Conservation (phyloP, 2,113 vertebrate species). For the Triplophysa tibetana region DNA sequence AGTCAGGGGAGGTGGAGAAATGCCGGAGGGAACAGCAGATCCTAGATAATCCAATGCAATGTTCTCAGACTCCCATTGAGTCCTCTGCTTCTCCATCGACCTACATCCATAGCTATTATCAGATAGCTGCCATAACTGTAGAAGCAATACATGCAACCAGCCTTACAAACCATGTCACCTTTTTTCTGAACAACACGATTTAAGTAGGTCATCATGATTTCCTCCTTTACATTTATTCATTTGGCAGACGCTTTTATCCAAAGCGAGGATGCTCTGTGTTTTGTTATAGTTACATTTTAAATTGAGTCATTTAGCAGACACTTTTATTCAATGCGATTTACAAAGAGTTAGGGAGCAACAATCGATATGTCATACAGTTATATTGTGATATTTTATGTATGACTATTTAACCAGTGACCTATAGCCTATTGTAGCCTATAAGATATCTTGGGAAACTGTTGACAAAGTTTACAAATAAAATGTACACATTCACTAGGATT, state of each 20-base stretch:
- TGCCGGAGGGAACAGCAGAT: constrained; percentile 52
- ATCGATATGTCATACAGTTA: too few relatives aligned
- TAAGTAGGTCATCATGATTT: background rate
- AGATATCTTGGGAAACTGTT: too few relatives aligned
- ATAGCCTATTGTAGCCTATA: too few relatives aligned
- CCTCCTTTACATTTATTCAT: background rate
- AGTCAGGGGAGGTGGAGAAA: constrained; percentile 43
- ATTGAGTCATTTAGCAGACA: too few relatives aligned
- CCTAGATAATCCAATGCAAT: constrained; percentile 56
- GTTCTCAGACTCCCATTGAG: constrained; percentile 43
- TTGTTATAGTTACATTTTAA: too few relatives aligned
- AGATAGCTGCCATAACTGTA: constrained; percentile 30
- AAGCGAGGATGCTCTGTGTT: too few relatives aligned
- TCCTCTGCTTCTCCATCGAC: constrained; percentile 30
- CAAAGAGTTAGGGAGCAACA: too few relatives aligned
- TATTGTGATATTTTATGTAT: too few relatives aligned
- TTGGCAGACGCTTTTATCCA: background rate
- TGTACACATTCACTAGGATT: too few relatives aligned
- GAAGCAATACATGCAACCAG: background rate
- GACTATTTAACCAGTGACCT: too few relatives aligned
- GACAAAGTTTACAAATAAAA: too few relatives aligned
- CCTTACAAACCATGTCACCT: background rate
- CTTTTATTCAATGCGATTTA: too few relatives aligned
- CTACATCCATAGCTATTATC: constrained; percentile 43
- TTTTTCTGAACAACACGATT: background rate